Percentiles rank a stretch among this genome's conserved stretches.
Conservation (phyloP, 2,888 invertebrate genomes). For the Pecten maximus region DNA sequence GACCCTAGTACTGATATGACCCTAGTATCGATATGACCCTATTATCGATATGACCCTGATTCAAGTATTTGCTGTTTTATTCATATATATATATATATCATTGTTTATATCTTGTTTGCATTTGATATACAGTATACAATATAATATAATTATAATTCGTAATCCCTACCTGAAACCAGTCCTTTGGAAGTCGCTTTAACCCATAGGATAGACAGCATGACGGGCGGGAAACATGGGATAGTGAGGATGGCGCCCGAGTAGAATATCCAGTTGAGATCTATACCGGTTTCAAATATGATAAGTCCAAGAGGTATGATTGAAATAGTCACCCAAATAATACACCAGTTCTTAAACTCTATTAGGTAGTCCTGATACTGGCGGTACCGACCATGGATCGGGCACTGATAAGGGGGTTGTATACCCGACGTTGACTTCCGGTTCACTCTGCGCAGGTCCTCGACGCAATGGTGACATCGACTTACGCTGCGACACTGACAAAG, state of each 20-base stretch:
- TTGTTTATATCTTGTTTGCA: too few relatives aligned
- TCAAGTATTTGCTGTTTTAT: too few relatives aligned
- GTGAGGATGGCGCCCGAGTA: slow-evolving; percentile 80
- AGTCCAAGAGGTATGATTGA: slow-evolving; percentile 79
- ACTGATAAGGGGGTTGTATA: slow-evolving; percentile 68
- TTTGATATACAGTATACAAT: too few relatives aligned
- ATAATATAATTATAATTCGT: too few relatives aligned
- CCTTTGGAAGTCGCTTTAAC: slow-evolving; percentile 77
- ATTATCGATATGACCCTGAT: too few relatives aligned
- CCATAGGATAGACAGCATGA: slow-evolving; percentile 78
- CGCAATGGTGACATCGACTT: slow-evolving; percentile 73
- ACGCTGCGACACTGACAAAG: slow-evolving; percentile 75
- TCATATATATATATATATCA: too few relatives aligned
- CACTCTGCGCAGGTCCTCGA: slow-evolving; percentile 69
- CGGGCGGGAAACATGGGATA: slow-evolving; percentile 78
- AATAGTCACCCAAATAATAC: slow-evolving; percentile 79
- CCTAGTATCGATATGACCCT: too few relatives aligned
- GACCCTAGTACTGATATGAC: too few relatives aligned
- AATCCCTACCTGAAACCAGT: slow-evolving; percentile 70
- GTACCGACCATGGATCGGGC: slow-evolving; percentile 77
- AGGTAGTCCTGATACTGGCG: slow-evolving; percentile 76
- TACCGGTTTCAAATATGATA: slow-evolving; percentile 76
- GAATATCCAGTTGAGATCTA: slow-evolving; percentile 81
- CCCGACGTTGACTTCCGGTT: slow-evolving; percentile 54
- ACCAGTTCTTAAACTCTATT: slow-evolving; percentile 80